Conservation (phyloP, 2,797 vertebrate species). For the Hemitrygon akajei region DNA sequence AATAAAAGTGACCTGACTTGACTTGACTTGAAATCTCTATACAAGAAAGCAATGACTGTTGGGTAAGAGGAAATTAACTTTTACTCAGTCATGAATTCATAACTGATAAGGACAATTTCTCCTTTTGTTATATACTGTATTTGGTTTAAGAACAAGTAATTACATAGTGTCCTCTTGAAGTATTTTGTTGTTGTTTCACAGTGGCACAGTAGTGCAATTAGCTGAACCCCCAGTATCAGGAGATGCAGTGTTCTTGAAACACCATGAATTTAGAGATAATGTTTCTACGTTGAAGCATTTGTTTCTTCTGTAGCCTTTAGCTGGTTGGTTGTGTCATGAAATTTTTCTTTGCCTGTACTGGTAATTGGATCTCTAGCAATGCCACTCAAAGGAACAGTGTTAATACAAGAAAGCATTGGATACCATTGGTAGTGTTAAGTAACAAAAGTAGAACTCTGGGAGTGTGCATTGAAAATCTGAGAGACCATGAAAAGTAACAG, state of each 20-base stretch:
- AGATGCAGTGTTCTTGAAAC: background rate
- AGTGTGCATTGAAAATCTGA: background rate
- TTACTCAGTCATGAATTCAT: background rate
- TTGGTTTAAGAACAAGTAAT: background rate
- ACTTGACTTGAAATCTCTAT: too few relatives aligned
- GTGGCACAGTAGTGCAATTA: background rate
- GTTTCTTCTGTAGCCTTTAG: background rate
- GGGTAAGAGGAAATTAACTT: background rate
- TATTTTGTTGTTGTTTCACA: background rate
- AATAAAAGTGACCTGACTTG: too few relatives aligned
- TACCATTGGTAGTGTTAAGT: background rate
- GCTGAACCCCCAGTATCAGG: slow-evolving; percentile 18
- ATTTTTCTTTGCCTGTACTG: background rate
- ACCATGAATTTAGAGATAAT: slow-evolving; percentile 5
- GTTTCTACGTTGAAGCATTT: background rate
- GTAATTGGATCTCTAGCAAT: background rate
- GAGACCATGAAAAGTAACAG: background rate
- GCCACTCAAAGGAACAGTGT: too few relatives aligned
- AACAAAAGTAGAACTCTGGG: background rate
- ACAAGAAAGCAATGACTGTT: background rate
- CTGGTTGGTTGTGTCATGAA: background rate
- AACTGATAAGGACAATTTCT: slow-evolving; percentile 22
- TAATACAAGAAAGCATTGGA: background rate
- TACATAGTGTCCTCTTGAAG: background rate
- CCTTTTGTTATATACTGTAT: background rate